These are phyloP conservation scores for Lamprotornis superbus DNA, from an alignment of 2,113 vertebrate genomes.

Conservation along the genomic window DNA sequence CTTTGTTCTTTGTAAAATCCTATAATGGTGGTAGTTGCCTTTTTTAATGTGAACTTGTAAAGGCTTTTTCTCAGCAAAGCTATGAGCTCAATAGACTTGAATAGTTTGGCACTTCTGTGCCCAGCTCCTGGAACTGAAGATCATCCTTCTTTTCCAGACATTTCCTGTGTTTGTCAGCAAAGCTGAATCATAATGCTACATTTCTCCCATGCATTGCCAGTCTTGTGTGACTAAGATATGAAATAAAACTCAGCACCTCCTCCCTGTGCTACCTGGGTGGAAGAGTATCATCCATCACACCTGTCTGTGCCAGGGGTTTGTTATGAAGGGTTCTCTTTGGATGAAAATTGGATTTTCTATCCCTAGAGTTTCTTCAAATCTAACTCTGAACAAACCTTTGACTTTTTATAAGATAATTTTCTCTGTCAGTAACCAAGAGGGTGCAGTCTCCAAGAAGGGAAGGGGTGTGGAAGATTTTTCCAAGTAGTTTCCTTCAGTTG, in stretches of 20 bases:
- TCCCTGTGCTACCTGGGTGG: background rate
- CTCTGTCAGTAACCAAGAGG: background rate
- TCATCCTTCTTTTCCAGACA: background rate
- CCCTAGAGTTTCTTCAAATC: background rate
- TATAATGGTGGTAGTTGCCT: background rate
- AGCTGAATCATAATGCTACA: background rate
- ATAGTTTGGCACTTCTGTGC: background rate
- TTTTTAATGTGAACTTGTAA: background rate
- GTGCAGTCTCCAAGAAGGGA: background rate
- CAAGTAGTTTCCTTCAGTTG: background rate
- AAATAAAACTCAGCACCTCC: background rate
- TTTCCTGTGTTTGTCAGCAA: background rate
- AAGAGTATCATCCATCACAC: background rate
- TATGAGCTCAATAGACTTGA: background rate
- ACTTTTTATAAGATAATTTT: background rate
- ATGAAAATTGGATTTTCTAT: background rate
- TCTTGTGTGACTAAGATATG: background rate
- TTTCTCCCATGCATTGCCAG: background rate
- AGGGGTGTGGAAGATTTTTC: fast-evolving
- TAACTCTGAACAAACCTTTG: background rate
- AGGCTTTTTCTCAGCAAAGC: background rate
- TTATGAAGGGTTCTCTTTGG: background rate
- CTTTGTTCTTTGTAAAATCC: background rate
- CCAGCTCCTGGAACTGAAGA: background rate
- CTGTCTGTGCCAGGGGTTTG: background rate